These are phyloP conservation scores for Byasa hedistus DNA, from an alignment of 2,888 invertebrate genomes.

Conservation along the genomic window DNA sequence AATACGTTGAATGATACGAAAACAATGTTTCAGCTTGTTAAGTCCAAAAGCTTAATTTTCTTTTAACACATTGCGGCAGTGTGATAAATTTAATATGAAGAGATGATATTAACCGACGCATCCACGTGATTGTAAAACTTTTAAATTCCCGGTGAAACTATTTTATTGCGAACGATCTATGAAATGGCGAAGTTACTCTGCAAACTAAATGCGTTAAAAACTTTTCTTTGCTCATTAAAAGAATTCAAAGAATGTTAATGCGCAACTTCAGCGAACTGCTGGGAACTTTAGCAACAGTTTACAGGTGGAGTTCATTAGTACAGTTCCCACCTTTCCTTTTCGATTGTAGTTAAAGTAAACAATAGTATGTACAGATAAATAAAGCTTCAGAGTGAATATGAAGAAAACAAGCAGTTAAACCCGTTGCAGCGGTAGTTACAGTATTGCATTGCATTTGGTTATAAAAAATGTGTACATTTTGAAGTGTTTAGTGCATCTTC, in stretches of 20 bases:
- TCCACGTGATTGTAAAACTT: slow-evolving; percentile 11
- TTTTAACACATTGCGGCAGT: too few relatives aligned
- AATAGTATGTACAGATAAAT: too few relatives aligned
- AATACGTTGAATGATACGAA: too few relatives aligned
- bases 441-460: too few relatives aligned
- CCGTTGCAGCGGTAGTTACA: too few relatives aligned
- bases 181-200: slow-evolving; percentile 19
- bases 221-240: slow-evolving; percentile 43
- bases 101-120: not conserved
- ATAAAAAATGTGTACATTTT: too few relatives aligned
- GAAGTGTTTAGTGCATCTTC: too few relatives aligned
- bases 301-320: slow-evolving; percentile 71
- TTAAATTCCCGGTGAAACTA: slow-evolving; percentile 13
- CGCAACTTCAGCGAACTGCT: slow-evolving; percentile 57
- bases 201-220: slow-evolving; percentile 28
- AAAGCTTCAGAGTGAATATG: too few relatives aligned
- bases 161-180: slow-evolving; percentile 21
- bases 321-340: slow-evolving; percentile 56
- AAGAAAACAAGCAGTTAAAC: too few relatives aligned
- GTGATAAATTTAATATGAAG: not conserved
- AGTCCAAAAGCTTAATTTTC: too few relatives aligned
- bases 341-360: slow-evolving; percentile 37
- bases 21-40: too few relatives aligned
- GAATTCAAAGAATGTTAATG: slow-evolving; percentile 60
- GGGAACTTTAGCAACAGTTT: slow-evolving; percentile 64